Base-by-base conservation (phyloP, 2,888 invertebrate species). In the Monoplex corrugatus region DNA sequence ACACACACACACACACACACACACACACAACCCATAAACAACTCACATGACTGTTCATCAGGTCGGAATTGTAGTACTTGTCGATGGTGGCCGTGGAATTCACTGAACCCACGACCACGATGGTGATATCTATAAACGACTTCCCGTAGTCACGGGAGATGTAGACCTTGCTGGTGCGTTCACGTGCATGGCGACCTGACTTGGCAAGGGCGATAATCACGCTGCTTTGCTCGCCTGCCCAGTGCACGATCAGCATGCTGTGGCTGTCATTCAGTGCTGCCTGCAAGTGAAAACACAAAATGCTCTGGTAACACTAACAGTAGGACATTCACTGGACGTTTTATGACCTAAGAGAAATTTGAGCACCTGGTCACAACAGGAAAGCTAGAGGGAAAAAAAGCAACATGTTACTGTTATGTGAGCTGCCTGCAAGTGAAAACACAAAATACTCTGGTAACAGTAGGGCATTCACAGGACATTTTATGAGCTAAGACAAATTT, bases 241-340 rank as follows among this genome's bases (percentile, higher is more conserved):
- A 98, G 96, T 98, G 98, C 19, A 98, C 98, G 97, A 98, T 98
- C 94, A 98, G 96, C 95, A 98, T 98, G 94, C 98, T 98, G 95
- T 98, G 98, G 91, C 97, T 97, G 96, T 98, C 98, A 96, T 98
- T 98, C 40, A 98, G 96, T 89, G 97, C 96, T 91, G 97, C 97
- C 98, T 98, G 97, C 57, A 96, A 19, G 63, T 10, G 19, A 23
- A 23, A 57, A 1, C 23, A 45, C 16, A 1, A 72, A 28, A 10
- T 32, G n/a, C 6, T 63, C 8, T 23, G 10, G n/a, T 19, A 2
- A 13, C 16, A 8, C 8, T 72, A n/a, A 10, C 23, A 28, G n/a
- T 28, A 72, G n/a, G 32, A 72, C 32, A 72, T 68, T 28, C 28
- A 68, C 5, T 68, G 5, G 5, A 68, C 28, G 5, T 5, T 16